These are phyloP conservation scores for Microplitis deprimator DNA, from an alignment of 2,888 invertebrate genomes.

Conservation along the genomic window DNA sequence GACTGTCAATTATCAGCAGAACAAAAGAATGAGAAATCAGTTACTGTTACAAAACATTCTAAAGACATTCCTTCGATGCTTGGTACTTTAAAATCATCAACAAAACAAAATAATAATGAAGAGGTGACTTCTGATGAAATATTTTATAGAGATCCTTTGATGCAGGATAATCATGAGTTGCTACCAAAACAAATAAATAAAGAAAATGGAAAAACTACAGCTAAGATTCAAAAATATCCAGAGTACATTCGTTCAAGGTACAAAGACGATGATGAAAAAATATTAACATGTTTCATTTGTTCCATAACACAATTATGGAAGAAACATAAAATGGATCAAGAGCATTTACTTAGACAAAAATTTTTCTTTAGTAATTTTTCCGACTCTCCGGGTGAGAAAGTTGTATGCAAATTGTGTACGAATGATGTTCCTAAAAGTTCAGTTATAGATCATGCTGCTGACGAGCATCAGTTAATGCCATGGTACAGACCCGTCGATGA, in stretches of 20 bases:
- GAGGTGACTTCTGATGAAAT: too few relatives aligned
- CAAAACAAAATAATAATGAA: too few relatives aligned
- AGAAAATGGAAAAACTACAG: background rate
- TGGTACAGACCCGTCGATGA: background rate
- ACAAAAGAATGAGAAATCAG: too few relatives aligned
- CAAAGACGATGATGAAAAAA: background rate
- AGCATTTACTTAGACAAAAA: background rate
- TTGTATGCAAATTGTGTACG: background rate
- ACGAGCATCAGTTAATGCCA: background rate
- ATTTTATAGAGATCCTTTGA: background rate
- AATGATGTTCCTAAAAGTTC: background rate
- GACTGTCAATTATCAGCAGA: too few relatives aligned
- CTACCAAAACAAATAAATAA: background rate
- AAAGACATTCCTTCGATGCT: too few relatives aligned
- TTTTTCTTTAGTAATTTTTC: background rate
- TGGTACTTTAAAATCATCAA: too few relatives aligned
- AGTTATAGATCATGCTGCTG: background rate
- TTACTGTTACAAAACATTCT: too few relatives aligned
- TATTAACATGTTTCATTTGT: background rate
- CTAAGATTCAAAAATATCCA: background rate
- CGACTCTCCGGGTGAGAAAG: background rate
- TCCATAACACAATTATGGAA: background rate
- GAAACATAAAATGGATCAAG: background rate
- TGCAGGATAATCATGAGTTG: background rate
- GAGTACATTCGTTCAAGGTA: background rate